Base-by-base conservation (phyloP, 2,888 invertebrate genomes). In the Polymixis flavicincta region DNA sequence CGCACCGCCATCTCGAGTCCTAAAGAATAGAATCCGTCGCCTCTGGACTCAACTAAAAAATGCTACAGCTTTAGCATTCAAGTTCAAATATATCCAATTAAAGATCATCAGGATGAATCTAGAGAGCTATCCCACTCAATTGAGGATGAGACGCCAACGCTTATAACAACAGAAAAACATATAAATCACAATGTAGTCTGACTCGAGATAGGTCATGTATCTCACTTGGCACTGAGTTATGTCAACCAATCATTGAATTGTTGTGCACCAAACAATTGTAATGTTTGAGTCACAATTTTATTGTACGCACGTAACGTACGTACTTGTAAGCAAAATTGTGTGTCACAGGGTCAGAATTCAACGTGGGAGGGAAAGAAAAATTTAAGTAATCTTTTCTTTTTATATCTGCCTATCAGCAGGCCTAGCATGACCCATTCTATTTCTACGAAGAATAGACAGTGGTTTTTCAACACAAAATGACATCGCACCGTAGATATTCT, bases 101-200 rank as follows among this genome's bases (percentile, higher is more conserved):
- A 37, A 37, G 37, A 37, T 37, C 37, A 37, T 37, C 52, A n/a
- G 9, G 28, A 52, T 32, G n/a, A 54, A 54, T 37, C 25, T n/a
- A 14, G 50, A 65, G 6, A 37, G 37, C 42, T 25, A 42, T 67
- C 25, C 25, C 7, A 19, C 37, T 57, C 42, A 68, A 63, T 69
- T 70, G 19, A 32, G 1, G 67, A 37, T 32, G 25, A 66, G 37
- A 6, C 8, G n/a, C 14, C 19, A 37, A 45, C 13, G 13, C 19
- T 17, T 13, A 9, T 59, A 37, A 8, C 22, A 37, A 37, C 60
- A 32, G 22, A 9, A 32, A 48, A 25, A 13, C 22, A 59, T 17
- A 70, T 73, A n/a, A 71, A 73, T 60, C n/a, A 71, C 50, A 50
- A 73, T 71, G 50, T 32, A 28, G 5, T 22, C 19, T 6, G 45